Conservation (phyloP, 2,113 vertebrate species). For the Psophia crepitans region DNA sequence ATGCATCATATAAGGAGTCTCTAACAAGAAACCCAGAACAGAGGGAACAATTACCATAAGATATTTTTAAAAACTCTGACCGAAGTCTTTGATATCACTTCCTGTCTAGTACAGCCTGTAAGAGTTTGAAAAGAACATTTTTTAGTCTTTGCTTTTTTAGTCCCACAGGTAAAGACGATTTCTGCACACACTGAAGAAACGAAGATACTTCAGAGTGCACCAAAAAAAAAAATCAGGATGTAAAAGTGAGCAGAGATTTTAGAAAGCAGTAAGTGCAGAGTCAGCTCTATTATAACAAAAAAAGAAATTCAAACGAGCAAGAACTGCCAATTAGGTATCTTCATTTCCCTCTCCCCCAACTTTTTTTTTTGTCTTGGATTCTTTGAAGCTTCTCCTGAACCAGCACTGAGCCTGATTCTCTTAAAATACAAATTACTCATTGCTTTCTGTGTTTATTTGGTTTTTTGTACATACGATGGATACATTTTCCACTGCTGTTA, state of each 20-base stretch:
- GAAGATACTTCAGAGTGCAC: not conserved
- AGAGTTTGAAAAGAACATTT: not conserved
- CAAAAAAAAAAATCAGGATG: not conserved
- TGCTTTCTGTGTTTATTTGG: not conserved
- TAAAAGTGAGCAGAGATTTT: not conserved
- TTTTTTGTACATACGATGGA: not conserved
- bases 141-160: not conserved
- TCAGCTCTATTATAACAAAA: not conserved
- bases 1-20: not conserved
- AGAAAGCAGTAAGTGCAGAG: not conserved
- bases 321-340: rapidly evolving
- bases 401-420: not conserved
- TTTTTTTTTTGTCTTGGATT: not conserved
- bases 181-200: not conserved
- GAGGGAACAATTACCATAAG: not conserved
- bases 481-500: not conserved
- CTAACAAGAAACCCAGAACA: not conserved
- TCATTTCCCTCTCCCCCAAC: not conserved
- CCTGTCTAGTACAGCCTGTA: not conserved
- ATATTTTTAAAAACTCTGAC: not conserved
- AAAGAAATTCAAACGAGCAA: not conserved
- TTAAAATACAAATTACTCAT: not conserved
- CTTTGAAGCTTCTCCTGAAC: not conserved
- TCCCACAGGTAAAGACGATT: not conserved
- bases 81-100: not conserved